Evolutionary conservation across 2,888 invertebrate genomes (phyloP).

Genomic region (Rotaria macrura): DNA sequence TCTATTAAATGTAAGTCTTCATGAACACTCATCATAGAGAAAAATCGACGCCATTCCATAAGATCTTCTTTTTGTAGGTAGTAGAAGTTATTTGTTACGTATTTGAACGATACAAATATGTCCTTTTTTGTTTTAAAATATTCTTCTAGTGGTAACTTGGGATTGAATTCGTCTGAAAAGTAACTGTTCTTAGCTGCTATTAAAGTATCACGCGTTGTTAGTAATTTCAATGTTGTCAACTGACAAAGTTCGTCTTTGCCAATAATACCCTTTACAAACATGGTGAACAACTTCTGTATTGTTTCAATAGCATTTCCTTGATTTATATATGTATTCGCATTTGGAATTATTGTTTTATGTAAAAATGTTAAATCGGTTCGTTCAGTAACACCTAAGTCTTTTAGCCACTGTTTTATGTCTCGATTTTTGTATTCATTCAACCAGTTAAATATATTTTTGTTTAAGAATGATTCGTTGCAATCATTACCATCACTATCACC

Average conservation of each 20-base stretch:
- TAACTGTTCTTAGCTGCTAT: neutral
- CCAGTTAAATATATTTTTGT: neutral
- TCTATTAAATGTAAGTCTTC: neutral
- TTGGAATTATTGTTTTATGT: slow-evolving; percentile 3
- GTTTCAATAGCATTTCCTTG: neutral
- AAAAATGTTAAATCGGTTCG: neutral
- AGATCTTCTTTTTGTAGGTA: neutral
- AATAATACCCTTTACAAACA: neutral
- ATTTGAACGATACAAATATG: neutral
- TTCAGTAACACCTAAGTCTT: neutral
- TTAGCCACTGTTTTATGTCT: neutral
- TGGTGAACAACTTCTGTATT: neutral
- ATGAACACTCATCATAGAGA: neutral
- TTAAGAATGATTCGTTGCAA: neutral
- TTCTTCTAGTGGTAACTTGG: neutral
- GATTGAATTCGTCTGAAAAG: neutral
- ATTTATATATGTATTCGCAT: neutral
- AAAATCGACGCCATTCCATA: neutral
- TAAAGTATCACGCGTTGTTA: neutral
- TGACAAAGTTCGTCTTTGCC: neutral
- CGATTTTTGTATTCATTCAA: neutral
- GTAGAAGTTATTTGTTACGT: neutral
- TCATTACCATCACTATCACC: neutral
- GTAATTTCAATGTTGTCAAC: neutral
- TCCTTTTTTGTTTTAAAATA: neutral